A percentile compares a stretch with the other conserved stretches of the same genome.
phyloP scores from a whole-genome alignment of 2,113 vertebrate species.

The Channa argus region DNA sequence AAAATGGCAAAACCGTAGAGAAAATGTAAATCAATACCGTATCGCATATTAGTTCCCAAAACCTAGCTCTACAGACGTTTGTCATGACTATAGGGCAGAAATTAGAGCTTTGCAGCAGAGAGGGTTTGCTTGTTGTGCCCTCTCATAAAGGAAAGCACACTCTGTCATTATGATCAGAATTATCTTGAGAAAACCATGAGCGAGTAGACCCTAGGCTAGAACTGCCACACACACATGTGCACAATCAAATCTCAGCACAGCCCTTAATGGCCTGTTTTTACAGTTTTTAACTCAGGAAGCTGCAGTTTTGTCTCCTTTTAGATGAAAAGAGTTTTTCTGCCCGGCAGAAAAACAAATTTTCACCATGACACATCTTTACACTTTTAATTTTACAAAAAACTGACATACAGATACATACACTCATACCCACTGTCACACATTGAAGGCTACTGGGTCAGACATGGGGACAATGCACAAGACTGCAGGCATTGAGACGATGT shows the following conservation, averaged over 20 bases:
- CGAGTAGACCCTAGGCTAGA: constrained; percentile 33
- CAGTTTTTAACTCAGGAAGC: constrained; percentile 52
- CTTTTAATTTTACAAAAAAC: neutral
- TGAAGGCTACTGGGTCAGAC: constrained; percentile 46
- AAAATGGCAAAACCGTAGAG: constrained; percentile 1
- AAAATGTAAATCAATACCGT: neutral
- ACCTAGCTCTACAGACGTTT: constrained; percentile 37
- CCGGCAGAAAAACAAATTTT: constrained; percentile 14
- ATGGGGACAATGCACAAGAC: constrained; percentile 55
- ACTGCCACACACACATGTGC: constrained; percentile 18
- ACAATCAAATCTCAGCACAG: constrained; percentile 22
- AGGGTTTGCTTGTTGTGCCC: constrained; percentile 54
- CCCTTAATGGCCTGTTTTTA: constrained; percentile 62
- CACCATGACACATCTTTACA: neutral
- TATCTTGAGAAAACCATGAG: constrained; percentile 51
- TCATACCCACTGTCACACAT: constrained; percentile 20
- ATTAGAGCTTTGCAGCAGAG: constrained; percentile 46
- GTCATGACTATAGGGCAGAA: constrained; percentile 32
- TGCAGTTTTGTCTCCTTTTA: constrained; percentile 44
- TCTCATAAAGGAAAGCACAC: constrained; percentile 63
- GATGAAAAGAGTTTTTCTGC: constrained; percentile 7
- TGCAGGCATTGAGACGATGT: constrained; percentile 65
- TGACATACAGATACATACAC: neutral
- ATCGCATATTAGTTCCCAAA: constrained; percentile 6
- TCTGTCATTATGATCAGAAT: constrained; percentile 73